Evolutionary conservation across 1,140 invertebrate genomes (phyloP), one percentile per base, ranked within the genome.

Genomic region (Cydia splendana): DNA sequence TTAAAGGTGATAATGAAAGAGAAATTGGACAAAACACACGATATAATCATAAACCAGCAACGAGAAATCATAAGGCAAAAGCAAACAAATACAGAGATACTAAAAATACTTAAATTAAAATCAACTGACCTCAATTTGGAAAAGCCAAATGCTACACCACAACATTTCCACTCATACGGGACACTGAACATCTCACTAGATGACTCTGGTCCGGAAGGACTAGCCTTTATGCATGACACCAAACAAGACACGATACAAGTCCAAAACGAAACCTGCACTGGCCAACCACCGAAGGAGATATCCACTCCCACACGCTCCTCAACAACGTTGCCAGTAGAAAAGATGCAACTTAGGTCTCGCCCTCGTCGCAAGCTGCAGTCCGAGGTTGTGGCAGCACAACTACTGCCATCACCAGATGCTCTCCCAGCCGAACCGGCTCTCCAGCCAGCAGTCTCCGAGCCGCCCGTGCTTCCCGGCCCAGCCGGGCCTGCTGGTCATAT

Each of bases 361-460:
- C 57, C 57, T 6, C 57, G 57, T 65, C 57, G 57, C 57, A 65
- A 24, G 57, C 7, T 24, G 65, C 65, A 30, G 65, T 4, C 65
- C 1, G 65, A 69, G 15, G 18, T 20, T 69, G 18, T 20, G 24
- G 24, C 65, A 6, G 5, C 30, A 10, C 3, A 71, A 10, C 28
- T 30, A 38, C 6, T 7, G 6, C 12, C 6, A 28, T 12, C 9
- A 28, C 67, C 28, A 38, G 20, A 15, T 28, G 13, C 4, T 28
- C 28, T 15, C 13, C 67, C 6, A 13, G 6, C 67, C 18, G n/a
- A 7, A 5, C 62, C n/a, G 4, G 62, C 18, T 24, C 6, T 45
- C 42, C 6, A 45, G 6, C 0, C 6, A 12, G 57, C 15, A 65
- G 0, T 15, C 5, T 1, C 57, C 57, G 6, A 65, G 57, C n/a